Evolutionary conservation across 2,113 vertebrate genomes (phyloP).

Genomic region (Scophthalmus maximus): DNA sequence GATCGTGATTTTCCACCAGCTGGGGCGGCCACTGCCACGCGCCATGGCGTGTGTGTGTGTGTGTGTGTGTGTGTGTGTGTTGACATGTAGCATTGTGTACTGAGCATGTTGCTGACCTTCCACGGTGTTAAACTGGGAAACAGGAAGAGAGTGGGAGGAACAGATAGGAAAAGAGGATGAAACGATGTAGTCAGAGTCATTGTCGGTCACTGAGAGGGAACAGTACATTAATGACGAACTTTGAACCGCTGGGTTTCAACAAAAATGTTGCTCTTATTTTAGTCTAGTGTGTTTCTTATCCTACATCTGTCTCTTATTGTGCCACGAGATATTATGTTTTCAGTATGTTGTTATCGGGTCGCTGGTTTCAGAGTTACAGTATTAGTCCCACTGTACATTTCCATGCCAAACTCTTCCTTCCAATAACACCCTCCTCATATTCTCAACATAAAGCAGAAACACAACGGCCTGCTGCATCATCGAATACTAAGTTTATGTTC

Average conservation of each 20-base stretch:
- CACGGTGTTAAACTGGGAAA: constrained; percentile 48
- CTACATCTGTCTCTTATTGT: neutral
- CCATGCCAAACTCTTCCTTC: neutral
- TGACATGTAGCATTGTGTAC: constrained; percentile 28
- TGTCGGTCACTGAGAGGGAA: constrained; percentile 8
- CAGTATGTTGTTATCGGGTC: neutral
- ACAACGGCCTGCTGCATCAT: neutral
- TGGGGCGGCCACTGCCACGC: constrained; percentile 34
- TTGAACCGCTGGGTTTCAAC: neutral
- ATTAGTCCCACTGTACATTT: neutral
- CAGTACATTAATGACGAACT: constrained; percentile 1
- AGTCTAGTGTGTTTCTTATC: neutral
- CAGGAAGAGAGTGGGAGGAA: constrained; percentile 25
- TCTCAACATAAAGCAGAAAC: neutral
- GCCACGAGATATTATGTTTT: neutral
- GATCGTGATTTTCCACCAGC: constrained; percentile 42
- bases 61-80: constrained; percentile 22
- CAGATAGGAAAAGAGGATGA: constrained; percentile 14
- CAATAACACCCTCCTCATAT: neutral
- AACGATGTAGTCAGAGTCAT: constrained; percentile 23
- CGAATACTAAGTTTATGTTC: neutral
- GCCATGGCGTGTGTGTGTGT: constrained; percentile 1
- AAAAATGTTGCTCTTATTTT: neutral
- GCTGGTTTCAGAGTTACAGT: neutral
- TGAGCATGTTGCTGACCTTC: constrained; percentile 47